Percentiles rank a stretch among this genome's conserved stretches.
phyloP scores from a whole-genome alignment of 2,113 vertebrate species.

The Rhizomys pruinosus region DNA sequence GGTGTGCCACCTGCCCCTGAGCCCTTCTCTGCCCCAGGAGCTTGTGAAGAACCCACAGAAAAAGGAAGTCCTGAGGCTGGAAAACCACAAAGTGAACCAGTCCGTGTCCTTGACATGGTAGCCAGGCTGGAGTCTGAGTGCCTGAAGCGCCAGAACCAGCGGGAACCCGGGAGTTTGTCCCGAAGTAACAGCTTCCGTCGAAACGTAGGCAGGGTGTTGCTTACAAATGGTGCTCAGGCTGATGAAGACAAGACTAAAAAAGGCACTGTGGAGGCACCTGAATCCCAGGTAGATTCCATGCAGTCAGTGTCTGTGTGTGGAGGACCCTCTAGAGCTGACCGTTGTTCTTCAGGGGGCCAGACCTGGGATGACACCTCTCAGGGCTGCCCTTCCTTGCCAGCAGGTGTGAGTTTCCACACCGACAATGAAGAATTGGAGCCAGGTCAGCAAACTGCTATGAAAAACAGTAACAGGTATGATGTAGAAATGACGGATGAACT shows the following conservation, averaged over 20 bases:
- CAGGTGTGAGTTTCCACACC: conserved; percentile 60
- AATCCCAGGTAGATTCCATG: conserved; percentile 47
- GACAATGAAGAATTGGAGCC: conserved; percentile 69
- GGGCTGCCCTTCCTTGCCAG: conserved; percentile 64
- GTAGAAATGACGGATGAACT: conserved; percentile 68
- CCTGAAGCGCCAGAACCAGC: conserved; percentile 87
- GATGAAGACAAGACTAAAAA: conserved; percentile 64
- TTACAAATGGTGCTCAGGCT: conserved; percentile 84
- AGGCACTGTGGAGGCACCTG: neutral
- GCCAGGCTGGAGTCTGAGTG: conserved; percentile 95
- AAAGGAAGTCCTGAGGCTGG: conserved; percentile 60
- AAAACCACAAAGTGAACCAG: conserved; percentile 86
- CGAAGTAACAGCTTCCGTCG: conserved; percentile 93
- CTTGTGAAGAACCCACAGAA: conserved; percentile 65
- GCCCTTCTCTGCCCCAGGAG: conserved; percentile 50
- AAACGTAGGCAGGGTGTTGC: conserved; percentile 90
- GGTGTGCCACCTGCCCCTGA: conserved; percentile 59
- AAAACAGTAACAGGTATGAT: conserved; percentile 53
- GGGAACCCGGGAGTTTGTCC: conserved; percentile 86
- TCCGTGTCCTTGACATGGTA: conserved; percentile 95
- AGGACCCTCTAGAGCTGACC: neutral
- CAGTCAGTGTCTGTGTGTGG: conserved; percentile 53
- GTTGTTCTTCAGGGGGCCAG: neutral
- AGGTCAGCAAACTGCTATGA: conserved; percentile 59
- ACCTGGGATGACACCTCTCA: conserved; percentile 72